Conservation (phyloP, 2,797 vertebrate species). For the Tapera naevia region DNA sequence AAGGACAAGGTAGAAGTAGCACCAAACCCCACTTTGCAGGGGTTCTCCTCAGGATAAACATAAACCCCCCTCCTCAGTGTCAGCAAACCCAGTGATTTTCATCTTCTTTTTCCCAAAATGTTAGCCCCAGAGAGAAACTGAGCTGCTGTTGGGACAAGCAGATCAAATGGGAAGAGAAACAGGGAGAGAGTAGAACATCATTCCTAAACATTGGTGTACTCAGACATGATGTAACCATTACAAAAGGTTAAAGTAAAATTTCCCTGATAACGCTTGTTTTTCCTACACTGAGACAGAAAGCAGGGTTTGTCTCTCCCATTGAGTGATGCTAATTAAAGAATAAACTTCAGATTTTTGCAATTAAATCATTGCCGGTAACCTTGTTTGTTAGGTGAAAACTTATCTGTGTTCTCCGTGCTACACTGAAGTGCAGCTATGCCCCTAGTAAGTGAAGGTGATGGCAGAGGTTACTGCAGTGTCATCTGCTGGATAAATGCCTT, state of each 20-base stretch:
- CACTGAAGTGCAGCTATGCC: neutral
- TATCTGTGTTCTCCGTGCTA: neutral
- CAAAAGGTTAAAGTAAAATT: neutral
- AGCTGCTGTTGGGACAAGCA: neutral
- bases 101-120: neutral
- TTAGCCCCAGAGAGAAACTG: fast-evolving
- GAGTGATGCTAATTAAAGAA: neutral
- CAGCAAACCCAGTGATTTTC: neutral
- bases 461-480: neutral
- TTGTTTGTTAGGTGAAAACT: neutral
- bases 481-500: neutral
- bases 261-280: neutral
- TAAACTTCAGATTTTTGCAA: neutral
- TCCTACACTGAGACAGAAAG: neutral
- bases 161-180: neutral
- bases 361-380: neutral
- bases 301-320: neutral
- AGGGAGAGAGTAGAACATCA: neutral
- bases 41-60: neutral
- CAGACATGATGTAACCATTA: fast-evolving
- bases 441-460: neutral
- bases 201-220: neutral
- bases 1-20: neutral
- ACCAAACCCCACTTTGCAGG: neutral
- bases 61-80: neutral